Evolutionary conservation across 2,113 vertebrate genomes (phyloP).

Genomic region (Potamarius usumacintae): DNA sequence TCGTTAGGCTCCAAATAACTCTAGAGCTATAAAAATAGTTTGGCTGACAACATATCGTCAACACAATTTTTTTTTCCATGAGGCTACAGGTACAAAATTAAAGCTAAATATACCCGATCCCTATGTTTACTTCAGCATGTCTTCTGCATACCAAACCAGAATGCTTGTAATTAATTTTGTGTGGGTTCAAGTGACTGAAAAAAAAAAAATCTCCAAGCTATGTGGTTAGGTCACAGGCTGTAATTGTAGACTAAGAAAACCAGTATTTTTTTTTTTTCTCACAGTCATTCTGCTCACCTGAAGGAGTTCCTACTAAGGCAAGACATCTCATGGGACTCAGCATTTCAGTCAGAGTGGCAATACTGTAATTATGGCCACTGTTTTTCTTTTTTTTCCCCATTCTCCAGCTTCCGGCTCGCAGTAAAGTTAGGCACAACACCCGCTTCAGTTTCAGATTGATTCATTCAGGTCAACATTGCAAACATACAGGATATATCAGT

Average conservation of each 20-base stretch:
- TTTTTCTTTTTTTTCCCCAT: not conserved
- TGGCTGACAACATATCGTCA: constrained; percentile 6
- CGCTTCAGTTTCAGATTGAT: not conserved
- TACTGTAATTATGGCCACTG: not conserved
- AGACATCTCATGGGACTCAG: not conserved
- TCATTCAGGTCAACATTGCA: not conserved
- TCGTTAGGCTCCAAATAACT: not conserved
- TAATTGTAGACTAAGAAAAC: constrained; percentile 17
- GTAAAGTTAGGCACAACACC: not conserved
- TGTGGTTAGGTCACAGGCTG: constrained; percentile 9
- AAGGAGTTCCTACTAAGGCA: not conserved
- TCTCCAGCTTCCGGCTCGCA: not conserved
- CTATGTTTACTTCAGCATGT: too few species aligned
- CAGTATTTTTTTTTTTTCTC: not conserved
- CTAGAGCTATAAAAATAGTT: constrained; percentile 5
- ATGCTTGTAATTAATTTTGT: not conserved
- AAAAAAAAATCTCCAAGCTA: not conserved
- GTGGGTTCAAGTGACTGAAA: not conserved
- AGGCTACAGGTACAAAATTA: not conserved
- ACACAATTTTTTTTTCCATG: not conserved
- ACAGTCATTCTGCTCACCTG: constrained; percentile 7
- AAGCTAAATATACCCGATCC: too few species aligned
- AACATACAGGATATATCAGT: not conserved
- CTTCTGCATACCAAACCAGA: not conserved
- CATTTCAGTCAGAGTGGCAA: not conserved